Evolutionary conservation across 1,140 invertebrate species (phyloP).

Genomic region (Neodiprion fabricii): DNA sequence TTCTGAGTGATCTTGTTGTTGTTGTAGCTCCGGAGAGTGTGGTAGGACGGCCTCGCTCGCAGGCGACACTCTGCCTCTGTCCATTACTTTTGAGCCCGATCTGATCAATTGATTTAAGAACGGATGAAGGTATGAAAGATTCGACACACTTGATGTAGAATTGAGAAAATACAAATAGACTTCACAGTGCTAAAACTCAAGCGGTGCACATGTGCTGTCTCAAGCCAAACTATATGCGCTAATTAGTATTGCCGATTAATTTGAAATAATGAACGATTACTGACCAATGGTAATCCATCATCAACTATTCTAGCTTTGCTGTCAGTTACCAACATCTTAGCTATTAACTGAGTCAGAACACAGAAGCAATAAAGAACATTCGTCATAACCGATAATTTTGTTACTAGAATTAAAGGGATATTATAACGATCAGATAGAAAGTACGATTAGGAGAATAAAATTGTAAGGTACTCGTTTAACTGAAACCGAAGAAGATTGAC

Average conservation of each 20-base stretch:
- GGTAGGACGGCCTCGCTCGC: conserved; percentile 63
- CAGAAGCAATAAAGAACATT: no score
- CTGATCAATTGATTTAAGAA: conserved; percentile 43
- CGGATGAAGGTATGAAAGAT: conserved; percentile 19
- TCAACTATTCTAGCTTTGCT: no score
- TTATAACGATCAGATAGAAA: no score
- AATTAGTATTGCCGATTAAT: conserved; percentile 4
- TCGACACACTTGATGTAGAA: conserved; percentile 33
- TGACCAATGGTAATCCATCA: no score
- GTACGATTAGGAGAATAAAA: no score
- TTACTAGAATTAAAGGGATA: no score
- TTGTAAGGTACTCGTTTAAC: no score
- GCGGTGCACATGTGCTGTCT: not conserved
- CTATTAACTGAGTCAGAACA: no score
- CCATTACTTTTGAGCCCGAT: conserved; percentile 73
- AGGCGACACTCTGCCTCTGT: conserved; percentile 69
- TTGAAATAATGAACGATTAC: not conserved
- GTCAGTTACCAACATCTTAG: no score
- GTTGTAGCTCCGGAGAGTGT: conserved; percentile 48
- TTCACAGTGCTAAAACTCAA: not conserved
- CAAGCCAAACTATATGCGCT: not conserved
- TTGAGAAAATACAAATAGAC: conserved; percentile 11
- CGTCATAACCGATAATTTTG: no score
- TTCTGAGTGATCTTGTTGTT: conserved; percentile 54
- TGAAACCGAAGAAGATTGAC: no score